Evolutionary conservation across 2,113 vertebrate genomes (phyloP).

Genomic region (Corynorhinus townsendii): DNA sequence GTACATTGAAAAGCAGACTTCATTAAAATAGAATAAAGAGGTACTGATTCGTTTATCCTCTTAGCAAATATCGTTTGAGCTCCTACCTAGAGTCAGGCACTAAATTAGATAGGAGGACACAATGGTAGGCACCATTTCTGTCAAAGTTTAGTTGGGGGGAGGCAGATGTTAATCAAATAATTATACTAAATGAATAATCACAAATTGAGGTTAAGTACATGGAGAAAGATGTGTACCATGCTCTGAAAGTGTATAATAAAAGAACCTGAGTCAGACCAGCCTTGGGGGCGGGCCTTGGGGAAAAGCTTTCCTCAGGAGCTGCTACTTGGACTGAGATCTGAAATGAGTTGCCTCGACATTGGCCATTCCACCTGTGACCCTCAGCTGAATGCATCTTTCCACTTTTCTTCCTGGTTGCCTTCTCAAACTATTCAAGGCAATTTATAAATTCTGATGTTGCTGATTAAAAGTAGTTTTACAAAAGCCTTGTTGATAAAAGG

Average conservation of each 20-base stretch:
- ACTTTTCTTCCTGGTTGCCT: not conserved
- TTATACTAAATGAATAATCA: not conserved
- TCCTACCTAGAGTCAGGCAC: not conserved
- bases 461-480: slow-evolving; percentile 12
- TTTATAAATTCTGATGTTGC: slow-evolving; percentile 8
- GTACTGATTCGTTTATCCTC: not conserved
- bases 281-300: not conserved
- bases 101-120: not conserved
- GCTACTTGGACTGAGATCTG: not conserved
- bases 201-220: not conserved
- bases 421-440: not conserved
- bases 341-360: not conserved
- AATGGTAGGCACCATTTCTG: not conserved
- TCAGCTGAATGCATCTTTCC: not conserved
- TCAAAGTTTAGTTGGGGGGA: not conserved
- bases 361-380: not conserved
- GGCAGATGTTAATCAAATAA: not conserved
- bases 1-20: not conserved
- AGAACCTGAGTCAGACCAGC: not conserved
- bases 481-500: slow-evolving; percentile 21
- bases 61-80: not conserved
- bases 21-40: not conserved
- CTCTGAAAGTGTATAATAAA: not conserved
- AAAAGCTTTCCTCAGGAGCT: not conserved
- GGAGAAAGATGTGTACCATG: not conserved